Evolutionary conservation across 2,113 vertebrate genomes (phyloP).

Genomic region (Cichladusa arquata): DNA sequence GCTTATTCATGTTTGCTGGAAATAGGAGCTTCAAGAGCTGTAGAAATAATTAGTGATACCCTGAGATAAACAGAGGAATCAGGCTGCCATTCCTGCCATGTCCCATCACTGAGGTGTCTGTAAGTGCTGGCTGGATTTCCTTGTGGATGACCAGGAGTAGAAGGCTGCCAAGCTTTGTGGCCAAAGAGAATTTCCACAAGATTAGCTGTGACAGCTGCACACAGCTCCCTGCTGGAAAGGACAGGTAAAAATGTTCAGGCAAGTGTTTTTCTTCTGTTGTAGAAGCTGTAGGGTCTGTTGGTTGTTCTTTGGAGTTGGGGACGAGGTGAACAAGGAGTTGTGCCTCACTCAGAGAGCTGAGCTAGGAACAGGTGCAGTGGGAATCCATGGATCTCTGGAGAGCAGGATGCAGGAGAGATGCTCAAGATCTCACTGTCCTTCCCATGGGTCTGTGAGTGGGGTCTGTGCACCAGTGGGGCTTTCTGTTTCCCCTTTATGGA

Average conservation of each 20-base stretch:
- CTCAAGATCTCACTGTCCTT: neutral
- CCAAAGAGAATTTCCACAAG: neutral
- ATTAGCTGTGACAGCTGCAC: neutral
- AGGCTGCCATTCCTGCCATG: neutral
- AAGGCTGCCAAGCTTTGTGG: neutral
- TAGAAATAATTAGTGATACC: neutral
- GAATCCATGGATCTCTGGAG: neutral
- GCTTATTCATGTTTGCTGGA: neutral
- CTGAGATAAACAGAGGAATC: neutral
- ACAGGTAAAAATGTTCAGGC: neutral
- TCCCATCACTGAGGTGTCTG: neutral
- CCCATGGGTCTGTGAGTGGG: fast-evolving
- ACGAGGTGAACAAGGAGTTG: neutral
- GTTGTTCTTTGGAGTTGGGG: neutral
- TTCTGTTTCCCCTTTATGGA: neutral
- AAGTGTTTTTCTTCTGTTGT: conserved; percentile 1
- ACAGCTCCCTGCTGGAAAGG: neutral
- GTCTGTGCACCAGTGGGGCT: neutral
- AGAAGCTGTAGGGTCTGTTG: neutral
- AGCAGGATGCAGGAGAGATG: neutral
- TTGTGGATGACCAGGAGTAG: neutral
- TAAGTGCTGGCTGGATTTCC: conserved; percentile 20
- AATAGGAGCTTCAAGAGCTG: neutral
- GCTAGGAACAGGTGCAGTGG: conserved; percentile 11
- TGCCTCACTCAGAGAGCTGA: conserved; percentile 32